Evolutionary conservation across 64 coral and sea anemone species (phyloP).

Genomic region (Dendronephthya gigantea): DNA sequence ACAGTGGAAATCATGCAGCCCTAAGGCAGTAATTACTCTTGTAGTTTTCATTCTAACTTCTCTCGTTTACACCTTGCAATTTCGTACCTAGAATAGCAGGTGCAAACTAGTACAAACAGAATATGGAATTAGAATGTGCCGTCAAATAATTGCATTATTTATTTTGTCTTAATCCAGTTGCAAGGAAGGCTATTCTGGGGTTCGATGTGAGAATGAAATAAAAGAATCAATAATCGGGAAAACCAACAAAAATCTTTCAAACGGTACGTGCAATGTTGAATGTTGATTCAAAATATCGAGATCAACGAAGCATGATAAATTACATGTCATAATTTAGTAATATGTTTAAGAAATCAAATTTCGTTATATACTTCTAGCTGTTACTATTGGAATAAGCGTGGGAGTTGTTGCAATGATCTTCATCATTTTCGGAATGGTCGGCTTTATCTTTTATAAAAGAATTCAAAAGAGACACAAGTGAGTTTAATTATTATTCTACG

Average conservation of each 20-base stretch:
- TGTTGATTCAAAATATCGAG: too few species aligned
- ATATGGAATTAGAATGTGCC: too few species aligned
- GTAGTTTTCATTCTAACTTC: background rate
- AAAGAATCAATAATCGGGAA: background rate
- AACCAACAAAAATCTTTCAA: background rate
- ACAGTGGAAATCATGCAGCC: too few species aligned
- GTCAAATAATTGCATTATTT: background rate
- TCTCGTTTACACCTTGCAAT: too few species aligned
- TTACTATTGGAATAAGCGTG: background rate
- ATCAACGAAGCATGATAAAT: too few species aligned
- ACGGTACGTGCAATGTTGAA: too few species aligned
- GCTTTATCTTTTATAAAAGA: background rate
- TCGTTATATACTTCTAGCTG: background rate
- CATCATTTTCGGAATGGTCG: background rate
- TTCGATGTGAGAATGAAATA: background rate
- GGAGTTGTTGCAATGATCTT: background rate
- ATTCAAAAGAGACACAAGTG: slow-evolving; percentile 14
- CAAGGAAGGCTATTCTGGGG: background rate
- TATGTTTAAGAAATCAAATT: background rate
- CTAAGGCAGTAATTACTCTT: background rate
- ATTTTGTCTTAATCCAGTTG: background rate
- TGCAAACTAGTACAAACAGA: too few species aligned
- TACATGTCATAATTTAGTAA: background rate
- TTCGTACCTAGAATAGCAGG: too few species aligned
- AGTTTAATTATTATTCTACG: background rate